Conservation (phyloP, 2,888 invertebrate genomes). For the Eupithecia vulgata region DNA sequence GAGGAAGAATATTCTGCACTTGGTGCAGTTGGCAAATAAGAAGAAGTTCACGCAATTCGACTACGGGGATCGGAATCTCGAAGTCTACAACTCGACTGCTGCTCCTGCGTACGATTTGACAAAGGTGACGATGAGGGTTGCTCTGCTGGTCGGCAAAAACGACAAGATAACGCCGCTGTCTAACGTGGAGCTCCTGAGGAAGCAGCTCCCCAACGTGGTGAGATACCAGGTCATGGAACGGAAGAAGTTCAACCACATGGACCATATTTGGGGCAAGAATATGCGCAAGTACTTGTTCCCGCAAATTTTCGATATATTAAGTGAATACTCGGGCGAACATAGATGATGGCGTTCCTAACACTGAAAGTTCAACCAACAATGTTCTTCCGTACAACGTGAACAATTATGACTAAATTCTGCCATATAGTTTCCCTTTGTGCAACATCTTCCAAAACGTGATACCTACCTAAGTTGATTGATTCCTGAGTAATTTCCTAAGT, state of each 20-base stretch:
- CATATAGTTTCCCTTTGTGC: background rate
- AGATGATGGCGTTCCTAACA: background rate
- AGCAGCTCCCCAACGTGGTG: slow-evolving; percentile 52
- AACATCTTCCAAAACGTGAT: background rate
- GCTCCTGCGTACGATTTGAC: slow-evolving; percentile 33
- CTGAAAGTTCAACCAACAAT: no score
- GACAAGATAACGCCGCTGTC: slow-evolving; percentile 75
- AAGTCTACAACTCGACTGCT: slow-evolving; percentile 19
- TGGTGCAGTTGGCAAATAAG: slow-evolving; percentile 38
- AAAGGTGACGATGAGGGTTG: slow-evolving; percentile 52
- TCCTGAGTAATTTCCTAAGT: background rate
- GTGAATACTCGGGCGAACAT: slow-evolving; percentile 20
- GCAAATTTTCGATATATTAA: slow-evolving; percentile 43
- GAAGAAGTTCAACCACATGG: slow-evolving; percentile 54
- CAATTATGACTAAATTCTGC: background rate
- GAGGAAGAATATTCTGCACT: slow-evolving; percentile 49
- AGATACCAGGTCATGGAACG: slow-evolving; percentile 48
- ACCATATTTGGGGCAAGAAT: slow-evolving; percentile 53
- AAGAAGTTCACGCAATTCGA: slow-evolving; percentile 31
- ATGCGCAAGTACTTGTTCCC: slow-evolving; percentile 56
- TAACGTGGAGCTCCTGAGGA: slow-evolving; percentile 44
- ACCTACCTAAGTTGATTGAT: background rate
- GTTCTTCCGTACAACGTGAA: background rate
- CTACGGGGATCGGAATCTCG: slow-evolving; percentile 28
- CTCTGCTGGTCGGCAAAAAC: slow-evolving; percentile 75